Percentiles rank a stretch among this genome's conserved stretches.
Conservation (phyloP, 2,113 vertebrate species). For the Dipodomys merriami region DNA sequence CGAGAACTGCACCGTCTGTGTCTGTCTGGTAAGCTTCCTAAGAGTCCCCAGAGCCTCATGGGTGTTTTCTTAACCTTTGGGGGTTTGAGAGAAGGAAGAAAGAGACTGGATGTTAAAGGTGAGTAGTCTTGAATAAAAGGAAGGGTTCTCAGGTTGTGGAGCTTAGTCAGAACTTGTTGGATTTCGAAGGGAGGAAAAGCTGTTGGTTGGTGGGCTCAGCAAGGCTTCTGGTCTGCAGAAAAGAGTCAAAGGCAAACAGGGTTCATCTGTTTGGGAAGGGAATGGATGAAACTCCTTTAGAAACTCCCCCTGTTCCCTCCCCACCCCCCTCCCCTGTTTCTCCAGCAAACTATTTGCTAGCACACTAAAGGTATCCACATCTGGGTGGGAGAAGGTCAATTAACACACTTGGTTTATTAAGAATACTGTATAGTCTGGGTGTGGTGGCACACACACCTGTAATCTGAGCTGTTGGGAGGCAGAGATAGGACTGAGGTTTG, state of each 20-base stretch:
- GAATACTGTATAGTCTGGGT: not conserved
- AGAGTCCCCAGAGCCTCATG: accelerated
- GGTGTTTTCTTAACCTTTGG: slow-evolving; percentile 58
- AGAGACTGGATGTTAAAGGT: not conserved
- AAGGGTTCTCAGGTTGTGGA: not conserved
- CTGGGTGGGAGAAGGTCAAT: not conserved
- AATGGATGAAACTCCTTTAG: not conserved
- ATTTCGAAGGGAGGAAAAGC: not conserved
- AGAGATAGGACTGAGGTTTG: too few relatives aligned
- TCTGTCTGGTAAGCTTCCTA: slow-evolving; percentile 86
- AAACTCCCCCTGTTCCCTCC: not conserved
- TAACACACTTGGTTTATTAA: not conserved
- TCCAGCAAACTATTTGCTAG: slow-evolving; percentile 60
- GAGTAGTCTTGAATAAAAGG: not conserved
- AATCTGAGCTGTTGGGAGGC: too few relatives aligned
- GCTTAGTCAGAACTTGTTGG: not conserved
- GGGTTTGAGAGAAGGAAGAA: not conserved
- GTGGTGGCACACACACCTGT: too few relatives aligned
- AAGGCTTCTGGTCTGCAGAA: not conserved
- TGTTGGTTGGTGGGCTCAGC: not conserved
- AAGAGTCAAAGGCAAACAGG: slow-evolving; percentile 36
- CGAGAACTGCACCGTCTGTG: slow-evolving; percentile 86
- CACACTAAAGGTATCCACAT: not conserved
- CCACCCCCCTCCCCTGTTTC: not conserved
- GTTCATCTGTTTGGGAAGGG: slow-evolving; percentile 24